phyloP scores from a whole-genome alignment of 2,797 vertebrate species.

The Mormyrus proboscirostris region DNA sequence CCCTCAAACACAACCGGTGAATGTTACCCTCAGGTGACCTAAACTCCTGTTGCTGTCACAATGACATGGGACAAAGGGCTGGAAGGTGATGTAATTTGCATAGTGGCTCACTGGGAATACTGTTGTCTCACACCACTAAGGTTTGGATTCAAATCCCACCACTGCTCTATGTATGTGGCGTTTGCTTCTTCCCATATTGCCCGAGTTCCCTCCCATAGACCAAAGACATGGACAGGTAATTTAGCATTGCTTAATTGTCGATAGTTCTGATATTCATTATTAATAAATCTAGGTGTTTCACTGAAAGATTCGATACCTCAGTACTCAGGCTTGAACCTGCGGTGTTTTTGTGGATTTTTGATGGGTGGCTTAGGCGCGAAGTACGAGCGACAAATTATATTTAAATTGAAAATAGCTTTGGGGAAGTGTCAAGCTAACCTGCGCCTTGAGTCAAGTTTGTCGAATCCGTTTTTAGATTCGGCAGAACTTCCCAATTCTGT shows the following conservation, averaged over 20 bases:
- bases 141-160: not conserved
- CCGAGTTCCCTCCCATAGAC: not conserved
- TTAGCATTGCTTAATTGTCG: not conserved
- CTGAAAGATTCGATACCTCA: not conserved
- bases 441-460: not conserved
- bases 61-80: not conserved
- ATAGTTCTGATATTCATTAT: not conserved
- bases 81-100: not conserved
- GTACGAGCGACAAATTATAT: not conserved
- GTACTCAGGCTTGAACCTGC: not conserved
- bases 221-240: not conserved
- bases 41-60: not conserved
- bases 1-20: not conserved
- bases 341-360: not conserved
- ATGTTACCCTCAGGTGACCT: not conserved
- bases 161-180: not conserved
- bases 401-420: constrained; percentile 10
- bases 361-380: not conserved
- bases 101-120: not conserved
- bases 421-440: constrained; percentile 7
- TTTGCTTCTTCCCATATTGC: not conserved
- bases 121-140: not conserved
- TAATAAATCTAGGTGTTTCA: not conserved
- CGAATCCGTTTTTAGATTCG: not conserved
- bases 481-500: not conserved